Evolutionary conservation across 2,888 invertebrate genomes (phyloP), one percentile per base, ranked within the genome.

Genomic region (Heliconius charithonia): DNA sequence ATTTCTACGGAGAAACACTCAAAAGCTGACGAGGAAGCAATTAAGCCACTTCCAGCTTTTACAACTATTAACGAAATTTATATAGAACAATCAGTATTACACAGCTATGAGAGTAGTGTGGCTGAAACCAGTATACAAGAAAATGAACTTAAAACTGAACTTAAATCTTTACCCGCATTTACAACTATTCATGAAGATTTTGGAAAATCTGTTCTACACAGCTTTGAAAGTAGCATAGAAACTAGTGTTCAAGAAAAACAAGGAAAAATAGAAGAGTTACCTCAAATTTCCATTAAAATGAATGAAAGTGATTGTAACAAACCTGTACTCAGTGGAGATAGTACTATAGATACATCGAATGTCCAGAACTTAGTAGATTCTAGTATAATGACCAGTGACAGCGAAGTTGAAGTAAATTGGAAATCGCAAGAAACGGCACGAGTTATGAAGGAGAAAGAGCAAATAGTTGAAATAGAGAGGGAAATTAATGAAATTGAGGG

Each of bases 401-500:
- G 93, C 81, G 94, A 94, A 81, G 84, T 87, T 1, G 91, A 92
- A 65, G 86, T 89, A 81, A 88, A 88, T 22, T 83, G 84, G 71
- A 83, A 83, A 72, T 81, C 82, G 76, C 62, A 81, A 80, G 80
- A 83, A n/a, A 82, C 84, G 10, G 87, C 87, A 9, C 88, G 87
- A 27, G 90, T 87, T 1, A 91, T 90, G 81, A 93, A 90, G 81
- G 92, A 94, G 81, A 94, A 91, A 80, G 89, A 92, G 77, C 89
- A 85, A 77, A 93, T 94, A 73, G 93, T 91, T 4, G 94, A 94
- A 82, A 93, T 95, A 71, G 92, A 92, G 78, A 85, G 93, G n/a
- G 94, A 94, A 82, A 94, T 94, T 27, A 88, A 91, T 87, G 94
- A 93, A 85, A 89, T 94, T 70, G 93, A 93, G 83, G 91, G 86